Conservation (phyloP, 92 coral and sea anemone genomes). For the Phenganax subtilis region DNA sequence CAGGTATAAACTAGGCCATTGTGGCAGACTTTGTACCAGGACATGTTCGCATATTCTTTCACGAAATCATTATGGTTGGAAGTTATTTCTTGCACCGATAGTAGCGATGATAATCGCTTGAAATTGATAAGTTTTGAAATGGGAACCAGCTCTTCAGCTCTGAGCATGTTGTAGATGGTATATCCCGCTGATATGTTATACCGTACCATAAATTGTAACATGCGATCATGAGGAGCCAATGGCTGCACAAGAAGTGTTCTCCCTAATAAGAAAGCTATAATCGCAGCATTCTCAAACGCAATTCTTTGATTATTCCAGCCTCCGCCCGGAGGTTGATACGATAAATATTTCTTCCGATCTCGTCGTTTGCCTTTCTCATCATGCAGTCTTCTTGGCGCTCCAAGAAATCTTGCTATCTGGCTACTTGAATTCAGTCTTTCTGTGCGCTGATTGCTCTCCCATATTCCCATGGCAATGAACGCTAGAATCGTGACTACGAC, state of each 20-base stretch:
- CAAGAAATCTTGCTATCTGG: background rate
- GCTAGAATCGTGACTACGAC: too few relatives aligned
- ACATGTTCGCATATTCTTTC: slow-evolving; percentile 35
- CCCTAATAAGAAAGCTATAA: slow-evolving; percentile 67
- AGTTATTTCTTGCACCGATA: slow-evolving; percentile 68
- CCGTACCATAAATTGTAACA: slow-evolving; percentile 48
- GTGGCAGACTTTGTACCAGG: slow-evolving; percentile 69
- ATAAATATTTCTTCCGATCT: slow-evolving; percentile 54
- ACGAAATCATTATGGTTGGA: slow-evolving; percentile 60
- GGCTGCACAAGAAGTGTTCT: slow-evolving; percentile 88
- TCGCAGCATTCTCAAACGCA: slow-evolving; percentile 90
- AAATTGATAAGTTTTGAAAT: slow-evolving; percentile 72
- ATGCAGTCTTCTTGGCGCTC: slow-evolving; percentile 13
- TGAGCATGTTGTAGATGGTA: slow-evolving; percentile 62
- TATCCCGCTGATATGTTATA: slow-evolving; percentile 43
- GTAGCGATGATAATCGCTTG: slow-evolving; percentile 54
- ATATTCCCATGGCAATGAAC: background rate
- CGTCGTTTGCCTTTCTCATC: slow-evolving; percentile 54
- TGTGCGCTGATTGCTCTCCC: background rate
- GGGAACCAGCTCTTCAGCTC: slow-evolving; percentile 52
- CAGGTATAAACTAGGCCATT: slow-evolving; percentile 74
- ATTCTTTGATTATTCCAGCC: slow-evolving; percentile 99
- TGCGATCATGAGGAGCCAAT: slow-evolving; percentile 74
- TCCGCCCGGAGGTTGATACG: slow-evolving; percentile 97
- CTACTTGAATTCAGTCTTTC: background rate